Percentiles rank a stretch among this genome's conserved stretches.
Evolutionary conservation across 2,797 vertebrate species (phyloP).

Genomic region (Serranus cabrilla): DNA sequence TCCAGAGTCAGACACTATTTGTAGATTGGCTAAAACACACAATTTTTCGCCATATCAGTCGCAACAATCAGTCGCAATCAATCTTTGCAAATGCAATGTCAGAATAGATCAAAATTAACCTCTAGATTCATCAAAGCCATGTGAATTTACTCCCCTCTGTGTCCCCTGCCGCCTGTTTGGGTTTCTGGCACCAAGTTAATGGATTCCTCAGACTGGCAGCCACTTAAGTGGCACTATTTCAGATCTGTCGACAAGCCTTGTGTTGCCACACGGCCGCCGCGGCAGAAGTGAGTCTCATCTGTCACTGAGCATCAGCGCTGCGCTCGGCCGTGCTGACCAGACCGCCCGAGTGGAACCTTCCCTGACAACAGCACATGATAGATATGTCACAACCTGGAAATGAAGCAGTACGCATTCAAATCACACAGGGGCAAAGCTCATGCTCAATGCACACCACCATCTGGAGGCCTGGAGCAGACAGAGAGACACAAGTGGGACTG

Average conservation of each 20-base stretch:
- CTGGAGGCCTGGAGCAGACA: constrained; percentile 51
- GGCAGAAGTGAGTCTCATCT: constrained; percentile 71
- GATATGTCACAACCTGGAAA: constrained; percentile 79
- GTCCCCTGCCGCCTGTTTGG: constrained; percentile 34
- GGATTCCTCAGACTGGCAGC: constrained; percentile 63
- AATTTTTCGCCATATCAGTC: constrained; percentile 48
- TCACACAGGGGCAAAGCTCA: constrained; percentile 60
- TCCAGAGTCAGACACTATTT: constrained; percentile 49
- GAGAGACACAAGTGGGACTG: constrained; percentile 32
- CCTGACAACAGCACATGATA: constrained; percentile 70
- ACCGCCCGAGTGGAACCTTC: constrained; percentile 64
- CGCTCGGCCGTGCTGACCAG: constrained; percentile 60
- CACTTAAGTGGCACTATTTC: constrained; percentile 76
- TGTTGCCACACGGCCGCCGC: constrained; percentile 62
- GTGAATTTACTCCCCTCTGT: constrained; percentile 29
- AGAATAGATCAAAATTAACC: constrained; percentile 61
- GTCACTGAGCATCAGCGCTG: constrained; percentile 69
- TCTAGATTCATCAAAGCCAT: constrained; percentile 53
- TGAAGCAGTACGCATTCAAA: constrained; percentile 77
- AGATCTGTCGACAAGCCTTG: constrained; percentile 69
- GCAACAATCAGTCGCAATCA: constrained; percentile 48
- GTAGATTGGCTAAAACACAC: constrained; percentile 31
- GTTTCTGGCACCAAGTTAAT: constrained; percentile 57
- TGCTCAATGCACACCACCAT: constrained; percentile 52
- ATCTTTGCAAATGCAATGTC: constrained; percentile 46